phyloP scores from a whole-genome alignment of 1,140 invertebrate species.

The Saxidomus purpurata region DNA sequence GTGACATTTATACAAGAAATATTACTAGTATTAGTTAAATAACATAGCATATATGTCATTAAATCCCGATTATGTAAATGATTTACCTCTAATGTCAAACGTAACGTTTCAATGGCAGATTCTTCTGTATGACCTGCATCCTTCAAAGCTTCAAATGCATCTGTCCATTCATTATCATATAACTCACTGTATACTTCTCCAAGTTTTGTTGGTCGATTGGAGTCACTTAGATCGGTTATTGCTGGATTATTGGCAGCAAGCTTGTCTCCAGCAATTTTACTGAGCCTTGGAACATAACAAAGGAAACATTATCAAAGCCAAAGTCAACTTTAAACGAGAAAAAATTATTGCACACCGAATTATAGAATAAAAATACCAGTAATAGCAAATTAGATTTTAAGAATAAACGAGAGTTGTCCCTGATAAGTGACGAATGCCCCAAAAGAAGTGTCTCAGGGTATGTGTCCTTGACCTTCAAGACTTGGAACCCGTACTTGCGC shows the following conservation, averaged over 20 bases:
- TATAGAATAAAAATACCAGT: background rate
- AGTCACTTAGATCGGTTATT: conserved; percentile 63
- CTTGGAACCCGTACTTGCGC: no score
- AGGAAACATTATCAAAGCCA: no score
- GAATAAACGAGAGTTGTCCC: no score
- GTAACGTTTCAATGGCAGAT: background rate
- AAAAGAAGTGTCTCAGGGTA: no score
- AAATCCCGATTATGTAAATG: no score
- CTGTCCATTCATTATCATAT: conserved; percentile 69
- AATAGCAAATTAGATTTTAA: background rate
- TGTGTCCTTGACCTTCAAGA: background rate
- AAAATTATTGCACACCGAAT: background rate
- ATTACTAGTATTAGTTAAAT: no score
- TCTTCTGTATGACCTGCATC: background rate
- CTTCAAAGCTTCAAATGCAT: conserved; percentile 34
- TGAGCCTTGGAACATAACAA: background rate
- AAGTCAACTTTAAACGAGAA: no score
- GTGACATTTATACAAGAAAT: no score
- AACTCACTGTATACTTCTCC: conserved; percentile 40
- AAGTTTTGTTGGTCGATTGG: conserved; percentile 59
- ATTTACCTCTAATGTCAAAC: background rate
- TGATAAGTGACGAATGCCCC: no score
- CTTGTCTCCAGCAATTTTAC: background rate
- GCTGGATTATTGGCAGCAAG: background rate
- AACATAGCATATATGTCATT: no score